Conservation (phyloP, 2,797 vertebrate species). For the Strix occidentalis region DNA sequence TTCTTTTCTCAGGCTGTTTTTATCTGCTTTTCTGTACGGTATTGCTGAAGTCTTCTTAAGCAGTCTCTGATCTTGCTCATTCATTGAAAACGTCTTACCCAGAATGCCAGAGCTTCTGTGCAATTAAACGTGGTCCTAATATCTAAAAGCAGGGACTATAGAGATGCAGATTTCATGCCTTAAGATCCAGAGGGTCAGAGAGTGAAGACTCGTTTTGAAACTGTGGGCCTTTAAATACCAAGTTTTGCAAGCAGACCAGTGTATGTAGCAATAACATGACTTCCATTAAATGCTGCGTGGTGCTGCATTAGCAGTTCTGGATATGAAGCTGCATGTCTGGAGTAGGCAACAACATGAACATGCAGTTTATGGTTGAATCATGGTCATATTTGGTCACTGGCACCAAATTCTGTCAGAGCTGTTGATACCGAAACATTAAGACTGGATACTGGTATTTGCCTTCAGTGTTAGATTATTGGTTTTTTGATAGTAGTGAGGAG, state of each 20-base stretch:
- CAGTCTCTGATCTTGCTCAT: neutral
- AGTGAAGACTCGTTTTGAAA: neutral
- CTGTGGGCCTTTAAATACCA: neutral
- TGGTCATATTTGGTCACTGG: neutral
- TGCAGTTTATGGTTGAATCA: neutral
- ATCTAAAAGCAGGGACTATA: neutral
- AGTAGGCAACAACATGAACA: neutral
- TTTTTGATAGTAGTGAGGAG: neutral
- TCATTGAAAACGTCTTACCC: neutral
- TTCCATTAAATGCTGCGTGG: neutral
- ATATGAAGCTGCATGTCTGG: neutral
- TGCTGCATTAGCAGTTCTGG: neutral
- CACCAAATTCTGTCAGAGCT: neutral
- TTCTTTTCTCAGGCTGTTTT: neutral
- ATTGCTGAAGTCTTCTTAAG: neutral
- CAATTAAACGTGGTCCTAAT: neutral
- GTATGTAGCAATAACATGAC: neutral
- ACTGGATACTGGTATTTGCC: neutral
- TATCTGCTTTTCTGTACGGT: neutral
- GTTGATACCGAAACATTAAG: neutral
- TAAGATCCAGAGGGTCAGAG: neutral
- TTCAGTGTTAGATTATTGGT: neutral
- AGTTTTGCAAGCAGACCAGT: neutral
- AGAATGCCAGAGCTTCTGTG: neutral
- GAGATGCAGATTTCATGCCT: neutral